These are phyloP conservation scores for Siphlonurus alternatus DNA, from an alignment of 2,888 invertebrate genomes.

Conservation along the genomic window DNA sequence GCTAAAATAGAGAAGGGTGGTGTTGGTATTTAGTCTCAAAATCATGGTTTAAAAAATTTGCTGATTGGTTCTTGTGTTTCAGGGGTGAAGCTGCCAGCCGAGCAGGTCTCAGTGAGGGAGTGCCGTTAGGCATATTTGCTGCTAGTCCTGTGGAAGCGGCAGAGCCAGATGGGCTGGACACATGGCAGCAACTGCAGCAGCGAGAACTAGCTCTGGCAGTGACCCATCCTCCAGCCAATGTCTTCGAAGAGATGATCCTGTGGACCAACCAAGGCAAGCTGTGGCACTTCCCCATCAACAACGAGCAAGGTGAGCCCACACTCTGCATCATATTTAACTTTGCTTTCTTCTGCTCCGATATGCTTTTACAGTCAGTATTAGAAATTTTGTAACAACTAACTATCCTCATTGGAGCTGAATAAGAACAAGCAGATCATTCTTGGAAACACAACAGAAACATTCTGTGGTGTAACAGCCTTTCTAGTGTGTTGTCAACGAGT, in stretches of 20 bases:
- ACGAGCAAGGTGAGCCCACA: conserved; percentile 90
- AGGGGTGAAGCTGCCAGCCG: background rate
- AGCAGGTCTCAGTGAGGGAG: background rate
- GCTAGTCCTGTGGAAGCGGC: conserved; percentile 6
- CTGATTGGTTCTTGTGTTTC: too few species aligned
- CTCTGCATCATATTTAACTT: conserved; percentile 2
- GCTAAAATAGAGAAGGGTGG: too few species aligned
- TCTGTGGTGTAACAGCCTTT: too few species aligned
- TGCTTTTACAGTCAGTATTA: too few species aligned
- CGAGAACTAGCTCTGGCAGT: conserved; percentile 48
- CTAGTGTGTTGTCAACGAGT: too few species aligned
- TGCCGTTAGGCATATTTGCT: conserved; percentile 1
- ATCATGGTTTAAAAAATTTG: too few species aligned
- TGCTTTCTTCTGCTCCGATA: background rate
- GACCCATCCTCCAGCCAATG: conserved; percentile 64
- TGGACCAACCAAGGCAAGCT: conserved; percentile 92
- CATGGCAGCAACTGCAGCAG: conserved; percentile 49
- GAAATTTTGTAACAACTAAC: too few species aligned
- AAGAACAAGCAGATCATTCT: too few species aligned
- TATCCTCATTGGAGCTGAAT: too few species aligned
- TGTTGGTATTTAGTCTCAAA: too few species aligned
- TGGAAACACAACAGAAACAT: too few species aligned
- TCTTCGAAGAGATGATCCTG: conserved; percentile 79
- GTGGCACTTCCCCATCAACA: conserved; percentile 95
- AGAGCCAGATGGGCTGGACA: conserved; percentile 25